These are phyloP conservation scores for Myotis davidii DNA, from an alignment of 2,113 vertebrate species.

Conservation along the genomic window DNA sequence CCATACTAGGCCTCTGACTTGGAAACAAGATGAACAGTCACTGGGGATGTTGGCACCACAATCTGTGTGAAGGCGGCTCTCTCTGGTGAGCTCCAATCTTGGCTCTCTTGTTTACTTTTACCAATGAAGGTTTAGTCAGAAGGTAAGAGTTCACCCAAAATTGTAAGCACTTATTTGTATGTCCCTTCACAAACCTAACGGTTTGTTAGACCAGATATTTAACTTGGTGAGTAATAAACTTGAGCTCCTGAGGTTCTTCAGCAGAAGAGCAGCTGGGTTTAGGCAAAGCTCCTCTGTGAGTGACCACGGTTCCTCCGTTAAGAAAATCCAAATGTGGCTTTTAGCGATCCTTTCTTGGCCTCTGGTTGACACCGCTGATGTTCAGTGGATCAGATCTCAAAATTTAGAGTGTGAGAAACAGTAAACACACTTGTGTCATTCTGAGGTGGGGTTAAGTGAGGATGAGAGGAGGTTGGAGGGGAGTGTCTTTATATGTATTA, in stretches of 20 bases:
- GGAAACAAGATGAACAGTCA: not conserved
- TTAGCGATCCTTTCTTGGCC: not conserved
- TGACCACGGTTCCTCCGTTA: not conserved
- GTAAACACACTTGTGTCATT: not conserved
- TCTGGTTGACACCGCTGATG: not conserved
- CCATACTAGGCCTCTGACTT: not conserved
- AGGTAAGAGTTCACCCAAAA: not conserved
- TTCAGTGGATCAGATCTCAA: not conserved
- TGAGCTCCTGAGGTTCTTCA: not conserved
- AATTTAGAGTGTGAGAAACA: not conserved
- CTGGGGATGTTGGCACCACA: not conserved
- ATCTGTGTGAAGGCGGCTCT: not conserved
- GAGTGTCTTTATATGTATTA: not conserved
- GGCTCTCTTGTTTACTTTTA: not conserved
- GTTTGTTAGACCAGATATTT: not conserved
- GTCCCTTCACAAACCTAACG: not conserved
- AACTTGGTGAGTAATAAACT: not conserved
- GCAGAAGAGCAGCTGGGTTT: not conserved
- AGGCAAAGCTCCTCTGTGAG: not conserved
- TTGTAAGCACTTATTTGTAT: not conserved
- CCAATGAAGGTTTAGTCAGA: not conserved
- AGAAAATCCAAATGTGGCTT: constrained; percentile 26
- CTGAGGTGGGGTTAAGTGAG: not conserved
- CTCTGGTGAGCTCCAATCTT: not conserved
- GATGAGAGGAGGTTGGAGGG: not conserved